phyloP scores from a whole-genome alignment of 2,888 invertebrate species.

The Leucania comma region DNA sequence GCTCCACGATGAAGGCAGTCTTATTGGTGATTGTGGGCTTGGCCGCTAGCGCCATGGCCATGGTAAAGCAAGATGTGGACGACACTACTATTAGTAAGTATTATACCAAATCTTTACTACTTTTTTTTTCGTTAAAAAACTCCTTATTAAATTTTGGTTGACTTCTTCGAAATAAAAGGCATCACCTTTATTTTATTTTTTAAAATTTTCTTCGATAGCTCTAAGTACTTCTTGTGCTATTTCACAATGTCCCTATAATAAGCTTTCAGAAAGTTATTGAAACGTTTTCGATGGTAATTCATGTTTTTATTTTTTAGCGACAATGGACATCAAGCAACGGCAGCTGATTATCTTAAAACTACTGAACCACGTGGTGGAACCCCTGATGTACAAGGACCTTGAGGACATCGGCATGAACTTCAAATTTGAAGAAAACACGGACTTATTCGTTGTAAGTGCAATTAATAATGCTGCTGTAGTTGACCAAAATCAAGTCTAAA shows the following conservation, averaged over 20 bases:
- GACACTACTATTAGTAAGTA: slow-evolving; percentile 77
- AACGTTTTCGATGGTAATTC: background rate
- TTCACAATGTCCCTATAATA: background rate
- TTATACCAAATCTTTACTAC: background rate
- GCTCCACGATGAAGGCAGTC: slow-evolving; percentile 82
- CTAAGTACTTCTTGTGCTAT: too few species aligned
- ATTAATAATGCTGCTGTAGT: background rate
- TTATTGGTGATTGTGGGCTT: slow-evolving; percentile 78
- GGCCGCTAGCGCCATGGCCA: slow-evolving; percentile 81
- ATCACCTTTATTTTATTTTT: too few species aligned
- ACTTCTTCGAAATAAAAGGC: too few species aligned
- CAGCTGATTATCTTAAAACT: slow-evolving; percentile 88
- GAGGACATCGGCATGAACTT: slow-evolving; percentile 82
- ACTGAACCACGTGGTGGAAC: slow-evolving; percentile 88
- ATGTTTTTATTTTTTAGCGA: slow-evolving; percentile 73
- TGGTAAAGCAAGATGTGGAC: slow-evolving; percentile 71
- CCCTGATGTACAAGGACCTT: slow-evolving; percentile 87
- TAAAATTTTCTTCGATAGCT: too few species aligned
- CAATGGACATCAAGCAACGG: slow-evolving; percentile 81
- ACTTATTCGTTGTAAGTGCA: slow-evolving; percentile 57
- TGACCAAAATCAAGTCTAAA: background rate
- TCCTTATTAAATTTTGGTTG: background rate
- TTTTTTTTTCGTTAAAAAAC: background rate
- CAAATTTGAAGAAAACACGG: slow-evolving; percentile 82
- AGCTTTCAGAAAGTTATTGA: background rate